Base-by-base conservation (phyloP, 2,888 invertebrate species). In the Ligdia adustata region DNA sequence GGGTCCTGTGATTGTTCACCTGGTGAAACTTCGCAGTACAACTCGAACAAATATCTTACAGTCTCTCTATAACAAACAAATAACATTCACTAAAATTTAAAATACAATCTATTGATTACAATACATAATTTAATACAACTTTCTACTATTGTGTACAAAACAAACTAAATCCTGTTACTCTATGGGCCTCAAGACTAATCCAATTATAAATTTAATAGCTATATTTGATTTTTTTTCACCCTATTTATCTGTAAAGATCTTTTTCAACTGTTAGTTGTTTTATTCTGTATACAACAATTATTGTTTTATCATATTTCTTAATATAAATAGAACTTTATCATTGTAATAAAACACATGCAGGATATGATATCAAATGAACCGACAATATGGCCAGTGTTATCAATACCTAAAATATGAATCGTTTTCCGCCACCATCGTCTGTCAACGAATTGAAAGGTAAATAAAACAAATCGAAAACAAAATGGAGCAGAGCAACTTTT, bases 21-120 rank as follows among this genome's bases (percentile, higher is more conserved):
- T 27, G 91, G 91, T 53, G 95, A 95, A 53, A 96, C 93, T 91
- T 96, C 96, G 77, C 95, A 95, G 79, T 95, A 96, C 75, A 95
- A 93, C 82, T 96, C 96, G 81, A 95, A 95, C 52, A 96, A 86
- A 79, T 93, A 94, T 71, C 93, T 93, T 46, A 95, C 95, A 86
- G 95, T 94, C 72, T 94, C 94, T 90, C 96, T 96, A 86, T 55
- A 91, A 89, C n/a, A n/a, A n/a, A n/a, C n/a, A n/a, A n/a, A n/a
- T n/a, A n/a, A n/a, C n/a, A n/a, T n/a, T n/a, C n/a, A n/a, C n/a
- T n/a, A n/a, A n/a, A n/a, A n/a, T n/a, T n/a, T n/a, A n/a, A n/a
- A n/a, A n/a, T n/a, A n/a, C n/a, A n/a, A n/a, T n/a, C n/a, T n/a
- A n/a, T n/a, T n/a, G n/a, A n/a, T n/a, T n/a, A n/a, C n/a, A n/a